Evolutionary conservation across 2,888 invertebrate species (phyloP).

Genomic region (Vannuccia rotundouncinata): DNA sequence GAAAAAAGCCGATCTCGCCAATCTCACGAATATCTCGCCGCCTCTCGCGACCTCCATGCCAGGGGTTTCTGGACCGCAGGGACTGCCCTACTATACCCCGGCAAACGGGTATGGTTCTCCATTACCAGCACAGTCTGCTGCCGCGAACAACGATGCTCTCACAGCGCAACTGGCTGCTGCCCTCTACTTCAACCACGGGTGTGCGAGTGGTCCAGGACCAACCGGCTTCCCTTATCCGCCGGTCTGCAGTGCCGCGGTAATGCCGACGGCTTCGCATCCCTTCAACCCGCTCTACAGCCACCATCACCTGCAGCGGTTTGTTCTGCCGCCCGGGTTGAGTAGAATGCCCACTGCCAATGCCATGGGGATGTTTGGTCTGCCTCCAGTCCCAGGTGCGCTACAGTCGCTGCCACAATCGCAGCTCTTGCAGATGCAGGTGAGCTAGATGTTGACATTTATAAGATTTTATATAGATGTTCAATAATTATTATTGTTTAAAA

Average conservation of each 20-base stretch:
- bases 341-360: not conserved
- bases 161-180: slow-evolving; percentile 14
- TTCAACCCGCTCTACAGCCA: too few relatives aligned
- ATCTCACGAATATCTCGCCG: too few relatives aligned
- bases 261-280: not conserved
- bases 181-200: not conserved
- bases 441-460: slow-evolving; percentile 23
- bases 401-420: slow-evolving; percentile 12
- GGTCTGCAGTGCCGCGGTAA: too few relatives aligned
- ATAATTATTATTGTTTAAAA: too few relatives aligned
- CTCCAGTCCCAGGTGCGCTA: slow-evolving; percentile 16
- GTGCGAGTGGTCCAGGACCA: not conserved
- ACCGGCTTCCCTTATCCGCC: not conserved
- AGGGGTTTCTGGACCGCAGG: not conserved
- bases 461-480: too few relatives aligned
- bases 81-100: not conserved
- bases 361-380: not conserved
- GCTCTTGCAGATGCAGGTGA: too few relatives aligned
- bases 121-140: too few relatives aligned
- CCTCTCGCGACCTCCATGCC: not conserved
- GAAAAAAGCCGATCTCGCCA: not conserved
- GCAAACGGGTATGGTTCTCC: not conserved
- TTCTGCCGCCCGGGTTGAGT: slow-evolving; percentile 3
- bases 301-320: not conserved
- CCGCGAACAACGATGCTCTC: not conserved